Base-by-base conservation (phyloP, 2,888 invertebrate species). In the Gryllus longicercus region DNA sequence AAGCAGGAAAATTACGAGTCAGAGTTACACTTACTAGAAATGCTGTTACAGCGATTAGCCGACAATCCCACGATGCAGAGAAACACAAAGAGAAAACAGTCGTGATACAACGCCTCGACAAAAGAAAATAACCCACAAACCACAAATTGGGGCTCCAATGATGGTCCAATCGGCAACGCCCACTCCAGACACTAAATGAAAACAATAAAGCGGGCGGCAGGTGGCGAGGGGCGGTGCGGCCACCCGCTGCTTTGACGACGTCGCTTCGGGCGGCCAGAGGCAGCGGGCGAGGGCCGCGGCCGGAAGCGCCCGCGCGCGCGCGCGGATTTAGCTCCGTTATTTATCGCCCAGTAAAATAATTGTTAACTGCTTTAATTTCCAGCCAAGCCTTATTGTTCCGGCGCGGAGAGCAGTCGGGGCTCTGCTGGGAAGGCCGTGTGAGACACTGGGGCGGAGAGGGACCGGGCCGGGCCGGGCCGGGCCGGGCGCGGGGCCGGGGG, bases 281-380 rank as follows among this genome's bases (percentile, higher is more conserved):
- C 1, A 10, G 11, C 12, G n/a, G 16, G n/a, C 11, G n/a, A 10
- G 63, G 5, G 11, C 16, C 63, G 16, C 63, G 63, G 63, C 63
- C 16, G 63, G 18, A 63, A 63, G 63, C 63, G 18, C 21, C 21
- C 21, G 21, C 21, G 21, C 63, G 14, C 63, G 63, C 16, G n/a
- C 63, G 63, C n/a, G n/a, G 63, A 63, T 63, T 63, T 63, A 63
- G 63, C 63, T 63, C 63, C 63, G 63, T 63, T 63, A 63, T 63
- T 63, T 63, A 63, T 63, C 63, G n/a, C 63, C 63, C 63, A 63
- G 63, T 63, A 63, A 63, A 63, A 63, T 63, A 63, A 63, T 63
- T 63, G 63, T 63, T 63, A 63, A 63, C 63, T 63, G 16, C 63
- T 63, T 63, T 63, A 63, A 63, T 63, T 63, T 63, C 63, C 63